These are phyloP conservation scores for Cheilosia vulpina DNA, from an alignment of 2,888 invertebrate species.

Conservation along the genomic window DNA sequence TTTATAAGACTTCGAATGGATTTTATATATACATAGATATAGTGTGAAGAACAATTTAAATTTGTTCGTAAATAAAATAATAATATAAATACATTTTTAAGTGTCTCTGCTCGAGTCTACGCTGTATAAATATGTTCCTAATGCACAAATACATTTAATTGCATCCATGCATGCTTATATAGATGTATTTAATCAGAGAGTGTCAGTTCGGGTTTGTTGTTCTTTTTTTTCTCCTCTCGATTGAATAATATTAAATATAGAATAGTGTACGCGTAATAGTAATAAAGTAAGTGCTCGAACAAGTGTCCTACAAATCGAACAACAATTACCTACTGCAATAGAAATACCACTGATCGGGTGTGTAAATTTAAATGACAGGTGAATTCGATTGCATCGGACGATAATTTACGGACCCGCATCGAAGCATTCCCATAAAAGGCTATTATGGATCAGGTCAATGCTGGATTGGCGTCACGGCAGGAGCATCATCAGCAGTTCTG, in stretches of 20 bases:
- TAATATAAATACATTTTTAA: slow-evolving; percentile 72
- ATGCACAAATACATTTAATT: slow-evolving; percentile 70
- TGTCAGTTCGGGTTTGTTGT: slow-evolving; percentile 61
- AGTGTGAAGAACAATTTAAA: slow-evolving; percentile 75
- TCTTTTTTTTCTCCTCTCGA: slow-evolving; percentile 37
- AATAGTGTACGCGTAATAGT: slow-evolving; percentile 66
- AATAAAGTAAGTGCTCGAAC: slow-evolving; percentile 52
- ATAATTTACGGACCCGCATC: slow-evolving; percentile 27
- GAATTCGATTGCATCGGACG: slow-evolving; percentile 14
- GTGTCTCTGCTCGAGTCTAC: slow-evolving; percentile 54
- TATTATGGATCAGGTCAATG: slow-evolving; percentile 82
- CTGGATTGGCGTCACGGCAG: slow-evolving; percentile 76
- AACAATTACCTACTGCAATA: slow-evolving; percentile 21
- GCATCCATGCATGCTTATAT: slow-evolving; percentile 76
- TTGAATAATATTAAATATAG: slow-evolving; percentile 73
- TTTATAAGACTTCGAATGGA: slow-evolving; percentile 54
- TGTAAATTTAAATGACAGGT: slow-evolving; percentile 51
- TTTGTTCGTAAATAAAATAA: slow-evolving; percentile 74
- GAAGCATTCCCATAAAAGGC: slow-evolving; percentile 74
- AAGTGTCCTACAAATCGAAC: slow-evolving; percentile 68
- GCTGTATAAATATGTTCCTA: slow-evolving; percentile 55
- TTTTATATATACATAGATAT: slow-evolving; percentile 38
- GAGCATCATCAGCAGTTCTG: slow-evolving; percentile 89
- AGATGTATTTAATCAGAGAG: slow-evolving; percentile 62
- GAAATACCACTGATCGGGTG: slow-evolving; percentile 1